These are phyloP conservation scores for Listronotus oregonensis DNA, from an alignment of 1,140 invertebrate species.

Conservation along the genomic window DNA sequence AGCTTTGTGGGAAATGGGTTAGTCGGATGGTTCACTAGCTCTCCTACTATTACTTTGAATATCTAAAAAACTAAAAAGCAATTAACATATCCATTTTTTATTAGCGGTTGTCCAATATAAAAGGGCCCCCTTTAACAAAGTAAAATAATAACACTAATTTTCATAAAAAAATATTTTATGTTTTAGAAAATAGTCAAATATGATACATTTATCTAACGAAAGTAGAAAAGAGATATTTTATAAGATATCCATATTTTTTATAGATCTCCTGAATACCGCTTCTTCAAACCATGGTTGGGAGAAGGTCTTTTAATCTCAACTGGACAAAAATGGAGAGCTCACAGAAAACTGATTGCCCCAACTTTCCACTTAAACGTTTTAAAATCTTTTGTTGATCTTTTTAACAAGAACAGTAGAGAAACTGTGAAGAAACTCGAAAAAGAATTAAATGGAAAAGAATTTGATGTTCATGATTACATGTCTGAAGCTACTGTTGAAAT, in stretches of 20 bases:
- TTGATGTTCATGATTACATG: slow-evolving; percentile 84
- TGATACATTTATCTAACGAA: too few species aligned
- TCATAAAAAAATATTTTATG: too few species aligned
- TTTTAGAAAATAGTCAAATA: too few species aligned
- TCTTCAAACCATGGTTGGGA: slow-evolving; percentile 89
- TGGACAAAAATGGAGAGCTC: slow-evolving; percentile 79
- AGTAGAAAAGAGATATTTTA: too few species aligned
- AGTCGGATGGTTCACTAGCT: too few species aligned
- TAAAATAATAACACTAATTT: too few species aligned
- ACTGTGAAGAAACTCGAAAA: slow-evolving; percentile 69
- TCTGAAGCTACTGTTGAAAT: slow-evolving; percentile 83
- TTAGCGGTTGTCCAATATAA: too few species aligned
- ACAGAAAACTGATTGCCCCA: slow-evolving; percentile 80
- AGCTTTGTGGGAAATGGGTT: too few species aligned
- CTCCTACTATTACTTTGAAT: too few species aligned
- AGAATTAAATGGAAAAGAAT: slow-evolving; percentile 65
- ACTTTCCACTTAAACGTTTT: slow-evolving; percentile 84
- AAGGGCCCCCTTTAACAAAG: too few species aligned
- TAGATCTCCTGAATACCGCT: slow-evolving; percentile 69
- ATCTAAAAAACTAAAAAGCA: too few species aligned
- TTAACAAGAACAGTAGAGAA: slow-evolving; percentile 75
- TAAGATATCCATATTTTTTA: not conserved
- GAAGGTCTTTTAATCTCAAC: slow-evolving; percentile 83
- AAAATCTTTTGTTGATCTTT: slow-evolving; percentile 80
- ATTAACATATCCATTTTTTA: too few species aligned